phyloP scores from a whole-genome alignment of 2,113 vertebrate genomes.

The Marmota monax region DNA sequence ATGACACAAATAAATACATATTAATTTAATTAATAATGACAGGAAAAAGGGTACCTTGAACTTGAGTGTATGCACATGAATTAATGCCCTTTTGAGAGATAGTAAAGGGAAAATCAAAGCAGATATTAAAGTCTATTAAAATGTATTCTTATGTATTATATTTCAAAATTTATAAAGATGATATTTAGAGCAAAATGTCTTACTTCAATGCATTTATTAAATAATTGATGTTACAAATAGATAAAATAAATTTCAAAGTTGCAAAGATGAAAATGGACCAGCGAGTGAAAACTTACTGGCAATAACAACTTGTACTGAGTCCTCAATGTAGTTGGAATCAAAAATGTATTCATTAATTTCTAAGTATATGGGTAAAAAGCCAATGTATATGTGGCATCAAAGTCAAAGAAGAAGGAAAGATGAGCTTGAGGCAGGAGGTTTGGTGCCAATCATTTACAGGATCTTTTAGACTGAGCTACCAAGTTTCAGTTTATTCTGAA shows the following conservation, averaged over 20 bases:
- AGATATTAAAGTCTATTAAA: constrained; percentile 17
- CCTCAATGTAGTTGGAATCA: background rate
- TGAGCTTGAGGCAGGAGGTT: background rate
- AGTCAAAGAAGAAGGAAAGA: background rate
- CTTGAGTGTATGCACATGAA: background rate
- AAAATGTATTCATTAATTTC: background rate
- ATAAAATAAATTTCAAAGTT: background rate
- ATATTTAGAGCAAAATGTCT: constrained; percentile 37
- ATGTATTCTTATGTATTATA: background rate
- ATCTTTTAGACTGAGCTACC: background rate
- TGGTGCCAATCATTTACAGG: background rate
- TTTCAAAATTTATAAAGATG: constrained; percentile 21
- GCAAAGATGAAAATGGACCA: background rate
- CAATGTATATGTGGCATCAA: background rate
- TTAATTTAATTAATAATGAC: constrained; percentile 19
- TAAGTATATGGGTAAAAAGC: background rate
- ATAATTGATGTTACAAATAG: constrained; percentile 32
- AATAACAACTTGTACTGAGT: background rate
- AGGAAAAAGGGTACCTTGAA: background rate
- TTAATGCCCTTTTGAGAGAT: background rate
- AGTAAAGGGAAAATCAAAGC: constrained; percentile 17
- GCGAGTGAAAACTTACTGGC: background rate
- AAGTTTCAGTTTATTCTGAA: background rate
- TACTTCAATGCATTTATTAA: background rate
- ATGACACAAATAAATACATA: background rate